Evolutionary conservation across 2,888 invertebrate genomes (phyloP).

Genomic region (Drosophila suboccidentalis): DNA sequence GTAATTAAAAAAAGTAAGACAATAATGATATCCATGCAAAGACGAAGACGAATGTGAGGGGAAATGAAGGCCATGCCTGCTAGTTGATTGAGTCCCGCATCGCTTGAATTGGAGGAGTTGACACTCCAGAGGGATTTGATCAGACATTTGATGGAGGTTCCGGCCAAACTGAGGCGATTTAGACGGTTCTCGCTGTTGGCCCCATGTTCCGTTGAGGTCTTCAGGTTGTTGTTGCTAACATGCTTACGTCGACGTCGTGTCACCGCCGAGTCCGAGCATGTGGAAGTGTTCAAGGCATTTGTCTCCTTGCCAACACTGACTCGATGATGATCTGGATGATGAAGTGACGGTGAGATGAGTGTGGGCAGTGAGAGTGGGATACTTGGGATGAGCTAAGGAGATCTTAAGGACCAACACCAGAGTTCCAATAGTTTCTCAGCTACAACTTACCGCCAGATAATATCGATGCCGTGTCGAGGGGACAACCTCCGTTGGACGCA

Average conservation of each 20-base stretch:
- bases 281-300: conserved; percentile 84
- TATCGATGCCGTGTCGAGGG: conserved; percentile 83
- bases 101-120: conserved; percentile 89
- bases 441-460: conserved; percentile 81
- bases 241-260: conserved; percentile 84
- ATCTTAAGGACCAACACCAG: conserved; percentile 23
- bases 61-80: conserved; percentile 88
- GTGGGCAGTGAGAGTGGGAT: conserved; percentile 7
- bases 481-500: conserved; percentile 85
- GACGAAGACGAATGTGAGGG: conserved; percentile 1
- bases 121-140: conserved; percentile 95
- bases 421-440: neutral
- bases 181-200: conserved; percentile 83
- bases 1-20: neutral
- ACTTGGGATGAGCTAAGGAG: conserved; percentile 2
- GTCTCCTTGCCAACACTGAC: conserved; percentile 74
- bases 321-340: conserved; percentile 49
- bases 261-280: conserved; percentile 85
- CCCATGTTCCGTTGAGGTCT: conserved; percentile 70
- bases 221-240: conserved; percentile 80
- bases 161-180: conserved; percentile 84
- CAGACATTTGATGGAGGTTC: conserved; percentile 87
- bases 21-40: conserved; percentile 18
- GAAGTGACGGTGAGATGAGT: conserved; percentile 12
- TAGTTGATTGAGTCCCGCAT: conserved; percentile 92